Evolutionary conservation across 2,113 vertebrate species (phyloP).

Genomic region (Lutjanus erythropterus): DNA sequence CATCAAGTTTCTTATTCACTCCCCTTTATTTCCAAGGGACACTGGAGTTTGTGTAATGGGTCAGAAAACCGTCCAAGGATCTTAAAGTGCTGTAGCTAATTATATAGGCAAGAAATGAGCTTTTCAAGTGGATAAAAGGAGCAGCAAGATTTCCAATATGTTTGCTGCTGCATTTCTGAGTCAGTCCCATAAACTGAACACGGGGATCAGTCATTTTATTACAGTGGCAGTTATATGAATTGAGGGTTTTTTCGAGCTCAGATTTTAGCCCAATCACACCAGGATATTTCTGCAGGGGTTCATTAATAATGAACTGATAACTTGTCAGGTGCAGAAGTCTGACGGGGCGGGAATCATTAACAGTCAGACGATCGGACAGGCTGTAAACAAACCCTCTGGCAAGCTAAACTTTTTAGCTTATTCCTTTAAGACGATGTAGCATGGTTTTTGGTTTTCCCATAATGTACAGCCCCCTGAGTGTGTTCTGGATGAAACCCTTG

Average conservation of each 20-base stretch:
- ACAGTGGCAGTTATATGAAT: not conserved
- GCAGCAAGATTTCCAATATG: not conserved
- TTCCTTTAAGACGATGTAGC: no score
- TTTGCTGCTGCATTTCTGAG: not conserved
- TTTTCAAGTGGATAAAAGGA: conserved; percentile 6
- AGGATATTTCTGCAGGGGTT: not conserved
- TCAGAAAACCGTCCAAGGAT: conserved; percentile 44
- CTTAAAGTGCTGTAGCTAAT: conserved; percentile 57
- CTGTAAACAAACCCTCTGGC: not conserved
- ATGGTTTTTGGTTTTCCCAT: no score
- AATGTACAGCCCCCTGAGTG: no score
- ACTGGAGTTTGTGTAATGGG: conserved; percentile 68
- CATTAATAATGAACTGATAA: conserved; percentile 13
- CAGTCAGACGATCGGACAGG: not conserved
- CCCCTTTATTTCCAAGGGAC: conserved; percentile 44
- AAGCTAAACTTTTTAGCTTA: not conserved
- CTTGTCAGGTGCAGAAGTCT: not conserved
- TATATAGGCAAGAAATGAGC: conserved; percentile 48
- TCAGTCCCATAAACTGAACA: not conserved
- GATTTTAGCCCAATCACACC: conserved; percentile 5
- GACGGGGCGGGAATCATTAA: not conserved
- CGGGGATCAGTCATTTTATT: not conserved
- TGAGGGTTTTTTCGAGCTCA: not conserved
- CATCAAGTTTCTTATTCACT: conserved; percentile 25
- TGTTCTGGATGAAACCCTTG: no score